Evolutionary conservation across 2,888 invertebrate species (phyloP).

Genomic region (Limnephilus auricula): DNA sequence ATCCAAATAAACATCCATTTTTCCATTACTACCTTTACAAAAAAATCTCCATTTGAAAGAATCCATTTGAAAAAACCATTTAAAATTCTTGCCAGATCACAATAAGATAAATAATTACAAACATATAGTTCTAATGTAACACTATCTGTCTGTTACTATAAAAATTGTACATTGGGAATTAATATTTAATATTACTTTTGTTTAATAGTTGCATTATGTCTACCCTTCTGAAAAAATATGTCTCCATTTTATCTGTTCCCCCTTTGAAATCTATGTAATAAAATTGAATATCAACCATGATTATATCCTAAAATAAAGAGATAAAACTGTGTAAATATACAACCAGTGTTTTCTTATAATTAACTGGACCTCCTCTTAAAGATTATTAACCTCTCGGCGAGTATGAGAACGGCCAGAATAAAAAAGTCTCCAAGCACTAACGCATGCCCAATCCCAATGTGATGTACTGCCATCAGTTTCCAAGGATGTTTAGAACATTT

Average conservation of each 20-base stretch:
- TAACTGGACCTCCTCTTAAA: background rate
- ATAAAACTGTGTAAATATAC: conserved; percentile 65
- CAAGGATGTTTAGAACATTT: no score
- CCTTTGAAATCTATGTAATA: conserved; percentile 66
- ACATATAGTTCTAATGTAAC: conserved; percentile 57
- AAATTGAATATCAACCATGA: conserved; percentile 66
- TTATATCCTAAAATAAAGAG: conserved; percentile 67
- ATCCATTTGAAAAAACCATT: conserved; percentile 45
- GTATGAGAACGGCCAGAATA: no score
- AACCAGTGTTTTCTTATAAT: conserved; percentile 42
- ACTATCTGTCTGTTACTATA: conserved; percentile 57
- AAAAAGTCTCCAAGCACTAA: no score
- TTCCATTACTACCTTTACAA: background rate
- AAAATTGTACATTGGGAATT: conserved; percentile 66
- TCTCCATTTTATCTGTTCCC: conserved; percentile 61
- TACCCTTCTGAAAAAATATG: conserved; percentile 54
- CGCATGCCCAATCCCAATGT: no score
- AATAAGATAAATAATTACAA: conserved; percentile 56
- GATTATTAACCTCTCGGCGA: no score
- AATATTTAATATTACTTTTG: conserved; percentile 63
- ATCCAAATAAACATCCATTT: background rate
- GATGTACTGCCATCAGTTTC: no score
- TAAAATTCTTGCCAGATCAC: conserved; percentile 63
- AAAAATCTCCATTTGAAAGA: conserved; percentile 57
- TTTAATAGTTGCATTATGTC: conserved; percentile 61